phyloP scores from a whole-genome alignment of 2,888 invertebrate genomes.

The Thymelicus lineola region DNA sequence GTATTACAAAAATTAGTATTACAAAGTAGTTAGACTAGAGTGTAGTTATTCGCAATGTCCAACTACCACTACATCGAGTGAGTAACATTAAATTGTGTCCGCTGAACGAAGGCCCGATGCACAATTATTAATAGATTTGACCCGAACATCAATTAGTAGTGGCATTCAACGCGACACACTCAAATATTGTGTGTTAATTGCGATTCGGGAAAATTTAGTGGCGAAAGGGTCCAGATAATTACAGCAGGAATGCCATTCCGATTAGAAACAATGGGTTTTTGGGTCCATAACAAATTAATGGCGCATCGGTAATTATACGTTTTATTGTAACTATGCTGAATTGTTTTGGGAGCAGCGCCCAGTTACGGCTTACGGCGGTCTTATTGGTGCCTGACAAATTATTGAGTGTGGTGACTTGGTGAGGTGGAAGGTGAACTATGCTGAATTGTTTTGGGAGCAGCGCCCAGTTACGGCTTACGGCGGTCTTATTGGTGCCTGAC shows the following conservation, averaged over 20 bases:
- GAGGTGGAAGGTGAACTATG: too few species aligned
- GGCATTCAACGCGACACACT: conserved; percentile 56
- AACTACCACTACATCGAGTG: not conserved
- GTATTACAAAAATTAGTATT: too few species aligned
- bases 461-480: too few species aligned
- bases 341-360: too few species aligned
- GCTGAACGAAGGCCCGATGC: conserved; percentile 40
- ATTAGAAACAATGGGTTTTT: conserved; percentile 59
- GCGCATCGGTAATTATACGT: conserved; percentile 35
- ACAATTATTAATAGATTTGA: conserved; percentile 57
- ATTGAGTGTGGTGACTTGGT: too few species aligned
- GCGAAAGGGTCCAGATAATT: conserved; percentile 63
- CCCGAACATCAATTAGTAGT: conserved; percentile 57
- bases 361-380: too few species aligned
- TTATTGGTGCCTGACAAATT: too few species aligned
- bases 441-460: too few species aligned
- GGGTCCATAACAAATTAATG: conserved; percentile 50
- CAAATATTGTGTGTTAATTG: conserved; percentile 59
- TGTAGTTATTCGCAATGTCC: too few species aligned
- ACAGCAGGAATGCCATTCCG: conserved; percentile 59
- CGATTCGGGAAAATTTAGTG: conserved; percentile 59
- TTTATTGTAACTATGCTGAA: conserved; percentile 27
- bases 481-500: too few species aligned
- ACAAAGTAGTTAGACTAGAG: too few species aligned
- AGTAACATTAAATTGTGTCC: not conserved